Evolutionary conservation across 2,113 vertebrate genomes (phyloP).

Genomic region (Varanus komodoensis): DNA sequence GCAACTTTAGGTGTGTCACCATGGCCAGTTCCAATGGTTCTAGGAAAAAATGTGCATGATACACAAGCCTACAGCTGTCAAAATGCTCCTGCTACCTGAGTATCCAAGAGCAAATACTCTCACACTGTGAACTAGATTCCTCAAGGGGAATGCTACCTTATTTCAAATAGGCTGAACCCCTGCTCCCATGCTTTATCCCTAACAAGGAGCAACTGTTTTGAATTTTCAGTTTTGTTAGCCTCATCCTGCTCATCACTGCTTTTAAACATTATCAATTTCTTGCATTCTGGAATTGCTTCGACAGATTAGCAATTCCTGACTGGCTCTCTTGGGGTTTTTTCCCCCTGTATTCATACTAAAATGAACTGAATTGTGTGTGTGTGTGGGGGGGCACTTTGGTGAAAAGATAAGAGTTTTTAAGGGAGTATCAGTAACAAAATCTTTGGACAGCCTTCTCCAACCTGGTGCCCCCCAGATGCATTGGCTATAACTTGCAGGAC

Average conservation of each 20-base stretch:
- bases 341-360: neutral
- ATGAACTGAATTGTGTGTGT: neutral
- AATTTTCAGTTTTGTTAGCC: neutral
- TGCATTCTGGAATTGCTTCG: neutral
- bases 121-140: neutral
- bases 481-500: neutral
- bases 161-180: neutral
- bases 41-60: neutral
- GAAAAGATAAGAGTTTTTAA: neutral
- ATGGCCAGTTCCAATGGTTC: neutral
- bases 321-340: neutral
- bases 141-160: neutral
- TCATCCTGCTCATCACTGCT: neutral
- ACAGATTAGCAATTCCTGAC: neutral
- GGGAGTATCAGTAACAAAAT: neutral
- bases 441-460: neutral
- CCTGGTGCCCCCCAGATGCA: neutral
- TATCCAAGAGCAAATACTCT: neutral
- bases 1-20: neutral
- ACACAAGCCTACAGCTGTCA: neutral
- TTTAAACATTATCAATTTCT: neutral
- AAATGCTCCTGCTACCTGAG: neutral
- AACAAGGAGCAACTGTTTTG: neutral
- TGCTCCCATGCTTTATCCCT: neutral
- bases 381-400: neutral